Evolutionary conservation across 2,797 vertebrate genomes (phyloP), one percentile per base, ranked within the genome.

Genomic region (Pipistrellus pipistrellus): DNA sequence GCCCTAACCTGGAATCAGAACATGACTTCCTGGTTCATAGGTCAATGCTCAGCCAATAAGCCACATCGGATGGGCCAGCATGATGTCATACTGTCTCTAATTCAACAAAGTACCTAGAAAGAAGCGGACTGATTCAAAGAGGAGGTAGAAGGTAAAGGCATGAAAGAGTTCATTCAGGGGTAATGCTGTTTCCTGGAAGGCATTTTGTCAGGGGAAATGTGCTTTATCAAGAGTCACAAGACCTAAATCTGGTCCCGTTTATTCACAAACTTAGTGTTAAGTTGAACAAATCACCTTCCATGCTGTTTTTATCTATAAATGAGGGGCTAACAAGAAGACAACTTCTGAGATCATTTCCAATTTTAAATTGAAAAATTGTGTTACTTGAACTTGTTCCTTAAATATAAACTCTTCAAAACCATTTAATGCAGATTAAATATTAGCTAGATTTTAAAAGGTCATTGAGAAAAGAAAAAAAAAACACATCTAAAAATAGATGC

Each of bases 301-400:
- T 18, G 44, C 6, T 75, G 27, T 1, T 62, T 87, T 84, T 7
- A 62, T 21, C 35, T 51, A 17, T 82, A 55, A 76, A 62, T 5
- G 10, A 95, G 25, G 23, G 18, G 2, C 38, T 64, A 51, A 71
- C 2, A 73, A 87, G 48, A 35, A 84, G 30, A 72, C 14, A 53
- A 68, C 8, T 71, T 9, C 30, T 68, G 51, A 68, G 35, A 90
- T 68, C 30, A 20, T 68, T 85, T 76, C 9, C 9, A 53, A 6
- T 44, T 66, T 66, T 78, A 64, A 82, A 23, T 48, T 15, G 3
- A 46, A 64, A 75, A 83, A 20, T 69, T 53, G 2, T 88, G 32
- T 59, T 88, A 72, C 69, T 95, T 95, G 53, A 93, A 90, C 11
- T n/a, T 66, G 4, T 71, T 46, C 4, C 32, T 90, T 87, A 93